phyloP scores from a whole-genome alignment of 1,140 invertebrate genomes.

The Paraescarpia echinospica region DNA sequence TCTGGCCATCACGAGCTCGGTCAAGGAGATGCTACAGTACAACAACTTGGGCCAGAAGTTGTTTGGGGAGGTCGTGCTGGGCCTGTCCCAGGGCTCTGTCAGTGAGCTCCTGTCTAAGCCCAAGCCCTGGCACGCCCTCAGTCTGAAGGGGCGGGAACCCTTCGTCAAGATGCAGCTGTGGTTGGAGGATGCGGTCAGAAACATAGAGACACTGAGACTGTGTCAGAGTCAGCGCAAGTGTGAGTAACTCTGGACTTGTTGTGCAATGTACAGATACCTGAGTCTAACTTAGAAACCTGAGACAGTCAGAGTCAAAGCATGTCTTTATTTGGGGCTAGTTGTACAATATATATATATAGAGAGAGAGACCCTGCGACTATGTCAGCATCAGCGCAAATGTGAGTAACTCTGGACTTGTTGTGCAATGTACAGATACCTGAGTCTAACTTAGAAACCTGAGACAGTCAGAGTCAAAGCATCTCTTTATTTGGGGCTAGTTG shows the following conservation, averaged over 20 bases:
- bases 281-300: not conserved
- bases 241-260: conserved; percentile 34
- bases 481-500: no score
- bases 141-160: conserved; percentile 95
- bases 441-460: no score
- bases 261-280: no score
- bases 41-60: conserved; percentile 99
- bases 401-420: no score
- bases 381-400: not conserved
- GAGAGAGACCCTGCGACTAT: no score
- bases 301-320: not conserved
- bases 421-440: no score
- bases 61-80: conserved; percentile 94
- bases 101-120: conserved; percentile 96
- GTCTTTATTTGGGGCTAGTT: no score
- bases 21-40: conserved; percentile 92
- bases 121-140: conserved; percentile 98
- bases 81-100: conserved; percentile 94
- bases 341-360: no score
- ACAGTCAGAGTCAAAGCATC: no score
- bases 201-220: conserved; percentile 75
- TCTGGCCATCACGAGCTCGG: conserved; percentile 92
- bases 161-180: conserved; percentile 98
- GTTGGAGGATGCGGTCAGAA: conserved; percentile 85
- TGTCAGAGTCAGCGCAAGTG: conserved; percentile 58